phyloP scores from a whole-genome alignment of 2,797 vertebrate genomes.

The Leptatherina wallacei region DNA sequence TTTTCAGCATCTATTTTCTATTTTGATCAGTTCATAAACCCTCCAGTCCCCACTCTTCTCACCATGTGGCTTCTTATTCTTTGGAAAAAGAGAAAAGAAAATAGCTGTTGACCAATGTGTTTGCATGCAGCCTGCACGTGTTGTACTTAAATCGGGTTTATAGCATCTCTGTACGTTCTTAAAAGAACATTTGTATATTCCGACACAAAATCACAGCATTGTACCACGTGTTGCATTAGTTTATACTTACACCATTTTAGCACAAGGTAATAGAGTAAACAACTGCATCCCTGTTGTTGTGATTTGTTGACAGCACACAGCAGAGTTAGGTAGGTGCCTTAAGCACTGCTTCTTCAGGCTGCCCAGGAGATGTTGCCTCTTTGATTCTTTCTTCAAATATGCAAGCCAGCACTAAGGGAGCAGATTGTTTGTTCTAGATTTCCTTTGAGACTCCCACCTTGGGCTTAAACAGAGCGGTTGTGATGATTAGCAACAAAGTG shows the following conservation, averaged over 20 bases:
- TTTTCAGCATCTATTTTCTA: neutral
- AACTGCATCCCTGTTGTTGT: conserved; percentile 65
- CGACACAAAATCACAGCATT: conserved; percentile 48
- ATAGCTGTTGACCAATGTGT: neutral
- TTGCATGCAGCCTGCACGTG: neutral
- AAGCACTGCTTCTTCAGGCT: conserved; percentile 69
- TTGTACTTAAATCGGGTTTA: neutral
- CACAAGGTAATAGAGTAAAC: conserved; percentile 58
- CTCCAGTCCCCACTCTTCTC: neutral
- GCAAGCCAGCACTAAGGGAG: conserved; percentile 74
- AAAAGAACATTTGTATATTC: conserved; percentile 14
- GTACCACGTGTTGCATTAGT: conserved; percentile 21
- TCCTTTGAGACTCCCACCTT: conserved; percentile 84
- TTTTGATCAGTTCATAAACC: neutral
- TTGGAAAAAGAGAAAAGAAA: neutral
- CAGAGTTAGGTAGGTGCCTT: conserved; percentile 60
- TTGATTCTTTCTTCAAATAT: conserved; percentile 88
- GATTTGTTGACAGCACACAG: conserved; percentile 63
- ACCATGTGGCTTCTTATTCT: neutral
- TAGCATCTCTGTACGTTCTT: conserved; percentile 15
- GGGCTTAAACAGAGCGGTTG: conserved; percentile 80
- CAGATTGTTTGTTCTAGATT: conserved; percentile 83
- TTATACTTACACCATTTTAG: conserved; percentile 40
- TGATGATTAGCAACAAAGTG: conserved; percentile 80
- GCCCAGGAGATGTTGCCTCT: conserved; percentile 83